Evolutionary conservation across 2,888 invertebrate species (phyloP), one percentile per base, ranked within the genome.

Genomic region (Xestia ashworthii): DNA sequence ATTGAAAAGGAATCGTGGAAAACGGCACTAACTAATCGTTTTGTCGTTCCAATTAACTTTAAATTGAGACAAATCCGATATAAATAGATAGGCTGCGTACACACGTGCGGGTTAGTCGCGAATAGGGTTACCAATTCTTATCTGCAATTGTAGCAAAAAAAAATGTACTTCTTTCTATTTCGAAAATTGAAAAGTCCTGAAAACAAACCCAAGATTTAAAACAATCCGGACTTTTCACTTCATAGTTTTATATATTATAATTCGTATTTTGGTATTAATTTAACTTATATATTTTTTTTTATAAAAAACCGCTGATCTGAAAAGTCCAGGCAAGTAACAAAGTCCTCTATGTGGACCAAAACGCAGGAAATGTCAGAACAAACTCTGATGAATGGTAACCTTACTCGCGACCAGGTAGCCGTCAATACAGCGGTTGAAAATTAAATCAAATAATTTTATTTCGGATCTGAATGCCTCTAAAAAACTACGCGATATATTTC

Each of bases 1-100:
- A 91, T 91, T 92, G 91, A 91, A 92, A 93, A 93, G 93, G 93
- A 93, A 89, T 87, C 89, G 89, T 84, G 88, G 87, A 87, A 85
- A 89, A 90, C 81, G 87, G 83, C 76, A 76, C 81, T 86, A 87
- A 93, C 92, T 91, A 93, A 93, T 93, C 91, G 93, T 91, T 93
- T 93, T 94, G 92, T 93, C 91, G 92, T 93, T 92, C 91, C 92
- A 93, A 94, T 95, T 94, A 93, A 91, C 91, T 89, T 90, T 90
- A 91, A 94, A 89, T 90, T 86, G 91, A 91, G 91, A 91, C 92
- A 92, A 93, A 92, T 92, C 91, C 87, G 90, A 90, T 91, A 90
- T 89, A 90, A 90, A 89, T 85, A 86, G 83, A 79, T 64, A 79
- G 82, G 83, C 80, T 69, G 80, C 25, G 67, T 80, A 48, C 81